A percentile compares a stretch with the other conserved stretches of the same genome.
phyloP scores from a whole-genome alignment of 1,140 invertebrate species.

The Trachelipus rathkii region DNA sequence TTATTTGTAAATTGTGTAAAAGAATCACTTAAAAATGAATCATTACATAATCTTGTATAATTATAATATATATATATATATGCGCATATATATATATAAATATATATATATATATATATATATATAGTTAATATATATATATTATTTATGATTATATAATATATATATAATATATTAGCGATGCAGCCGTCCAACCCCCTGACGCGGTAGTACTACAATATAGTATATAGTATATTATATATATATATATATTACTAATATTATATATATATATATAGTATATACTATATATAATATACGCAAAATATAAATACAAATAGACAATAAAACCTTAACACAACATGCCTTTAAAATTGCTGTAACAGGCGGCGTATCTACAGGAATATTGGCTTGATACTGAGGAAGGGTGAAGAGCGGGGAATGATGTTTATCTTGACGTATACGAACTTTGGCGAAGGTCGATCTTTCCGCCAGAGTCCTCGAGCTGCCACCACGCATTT shows the following conservation, averaged over 20 bases:
- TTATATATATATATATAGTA: constrained; percentile 24
- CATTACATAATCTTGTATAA: no score
- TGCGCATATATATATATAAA: no score
- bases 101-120: no score
- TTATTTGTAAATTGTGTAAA: no score
- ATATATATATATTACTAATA: constrained; percentile 2
- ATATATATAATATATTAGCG: no score
- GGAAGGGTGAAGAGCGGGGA: constrained; percentile 70
- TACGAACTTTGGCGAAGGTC: constrained; percentile 70
- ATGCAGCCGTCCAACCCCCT: no score
- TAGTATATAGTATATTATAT: no score
- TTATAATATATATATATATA: no score
- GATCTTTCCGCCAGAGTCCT: constrained; percentile 76
- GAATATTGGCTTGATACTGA: constrained; percentile 73
- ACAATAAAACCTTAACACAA: not conserved
- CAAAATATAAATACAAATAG: not conserved
- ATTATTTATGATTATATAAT: no score
- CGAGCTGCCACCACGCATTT: constrained; percentile 74
- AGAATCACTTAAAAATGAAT: no score
- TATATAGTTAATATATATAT: no score
- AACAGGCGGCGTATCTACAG: constrained; percentile 29
- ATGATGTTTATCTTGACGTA: constrained; percentile 83
- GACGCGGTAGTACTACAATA: no score
- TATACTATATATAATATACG: not conserved
- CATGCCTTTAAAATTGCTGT: constrained; percentile 39